Evolutionary conservation across 2,888 invertebrate species (phyloP), one percentile per base, ranked within the genome.

Genomic region (Pasiphila rectangulata): DNA sequence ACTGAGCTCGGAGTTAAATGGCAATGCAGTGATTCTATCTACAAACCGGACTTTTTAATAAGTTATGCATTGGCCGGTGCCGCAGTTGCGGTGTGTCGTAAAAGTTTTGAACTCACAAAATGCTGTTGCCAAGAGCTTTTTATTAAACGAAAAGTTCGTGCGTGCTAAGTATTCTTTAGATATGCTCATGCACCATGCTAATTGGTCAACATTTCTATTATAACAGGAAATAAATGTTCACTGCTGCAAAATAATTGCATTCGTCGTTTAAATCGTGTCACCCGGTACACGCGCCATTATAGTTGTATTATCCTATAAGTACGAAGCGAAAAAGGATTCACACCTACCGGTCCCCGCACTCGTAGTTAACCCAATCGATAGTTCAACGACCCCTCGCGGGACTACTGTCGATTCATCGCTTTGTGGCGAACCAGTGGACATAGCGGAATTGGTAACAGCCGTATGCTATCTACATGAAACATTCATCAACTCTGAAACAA

Each of bases 351-450:
- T 35, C 52, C 38, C 39, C 35, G 46, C 27, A 41, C 41, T 37
- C 40, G 37, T 32, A 52, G 50, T 55, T 45, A 51, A 32, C 51
- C 61, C 68, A 73, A 79, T 77, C 75, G 75, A 77, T 79, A 77
- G 76, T 69, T 57, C 70, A 69, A 64, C 61, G 75, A 75, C 68
- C 75, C 20, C 59, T n/a, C n/a, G n/a, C 59, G 52, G 51, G 57
- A 57, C 63, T 41, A 60, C 69, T 67, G 69, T 67, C 68, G 64
- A 71, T 74, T 71, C 70, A 66, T 68, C 68, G 65, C 58, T 67
- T 72, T 69, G 62, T 56, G 48, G 54, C 56, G 50, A 59, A 63
- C 60, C 59, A 64, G 10, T 45, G 30, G 32, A 9, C 41, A 32
- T 32, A 41, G 45, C 41, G 25, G 15, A 24, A 25, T 56, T 56